phyloP scores from a whole-genome alignment of 2,888 invertebrate species.

The Pollenia angustigena region DNA sequence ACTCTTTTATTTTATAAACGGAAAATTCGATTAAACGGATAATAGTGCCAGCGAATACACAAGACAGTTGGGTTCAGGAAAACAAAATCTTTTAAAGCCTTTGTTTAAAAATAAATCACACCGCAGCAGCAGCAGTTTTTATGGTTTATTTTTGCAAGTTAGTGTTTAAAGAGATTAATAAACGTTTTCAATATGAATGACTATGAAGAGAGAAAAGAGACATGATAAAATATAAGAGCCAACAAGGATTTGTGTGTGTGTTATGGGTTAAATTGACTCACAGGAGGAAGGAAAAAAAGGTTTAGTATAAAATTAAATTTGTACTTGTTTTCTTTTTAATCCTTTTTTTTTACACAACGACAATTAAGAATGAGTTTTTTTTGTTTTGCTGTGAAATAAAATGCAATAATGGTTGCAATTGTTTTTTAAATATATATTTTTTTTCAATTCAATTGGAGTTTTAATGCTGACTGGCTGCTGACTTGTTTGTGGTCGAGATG shows the following conservation, averaged over 20 bases:
- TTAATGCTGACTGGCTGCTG: conserved; percentile 10
- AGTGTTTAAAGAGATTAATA: not conserved
- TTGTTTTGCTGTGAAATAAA: not conserved
- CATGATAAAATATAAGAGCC: not conserved
- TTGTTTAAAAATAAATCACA: conserved; percentile 4
- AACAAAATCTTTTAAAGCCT: not conserved
- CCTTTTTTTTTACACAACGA: too few species aligned
- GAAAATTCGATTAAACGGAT: conserved; percentile 70
- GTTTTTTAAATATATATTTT: conserved; percentile 24
- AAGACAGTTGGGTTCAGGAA: not conserved
- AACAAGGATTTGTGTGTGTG: not conserved
- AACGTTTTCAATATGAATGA: not conserved
- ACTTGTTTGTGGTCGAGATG: conserved; percentile 15
- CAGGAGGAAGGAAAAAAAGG: conserved; percentile 31
- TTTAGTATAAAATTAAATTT: conserved; percentile 31
- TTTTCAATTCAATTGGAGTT: conserved; percentile 3
- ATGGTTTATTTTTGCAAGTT: not conserved
- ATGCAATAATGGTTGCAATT: conserved; percentile 39
- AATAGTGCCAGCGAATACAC: conserved; percentile 32
- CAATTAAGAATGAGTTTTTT: not conserved
- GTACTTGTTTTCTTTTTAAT: too few species aligned
- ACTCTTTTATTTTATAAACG: conserved; percentile 43
- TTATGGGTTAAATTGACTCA: not conserved
- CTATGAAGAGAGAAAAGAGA: not conserved
- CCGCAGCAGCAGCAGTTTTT: not conserved